Conservation (phyloP, 2,797 vertebrate genomes). For the Otolemur crassicaudatus region DNA sequence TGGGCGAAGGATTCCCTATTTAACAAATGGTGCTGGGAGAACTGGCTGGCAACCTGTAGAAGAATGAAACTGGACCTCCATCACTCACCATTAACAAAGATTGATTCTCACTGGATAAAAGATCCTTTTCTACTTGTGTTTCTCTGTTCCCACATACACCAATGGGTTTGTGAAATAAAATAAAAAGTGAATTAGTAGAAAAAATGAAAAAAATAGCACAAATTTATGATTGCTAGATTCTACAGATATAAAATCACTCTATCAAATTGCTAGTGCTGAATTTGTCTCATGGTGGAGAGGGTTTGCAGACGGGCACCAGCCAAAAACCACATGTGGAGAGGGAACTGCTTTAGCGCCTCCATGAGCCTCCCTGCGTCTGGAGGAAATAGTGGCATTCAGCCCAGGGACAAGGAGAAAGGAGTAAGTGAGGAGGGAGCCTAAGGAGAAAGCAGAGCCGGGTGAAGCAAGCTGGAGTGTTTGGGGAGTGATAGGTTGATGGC, state of each 20-base stretch:
- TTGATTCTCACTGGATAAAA: too few species aligned
- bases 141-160: neutral
- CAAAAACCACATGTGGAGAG: neutral
- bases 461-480: neutral
- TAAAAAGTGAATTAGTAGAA: neutral
- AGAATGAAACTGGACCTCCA: too few species aligned
- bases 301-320: neutral
- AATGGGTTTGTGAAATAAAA: neutral
- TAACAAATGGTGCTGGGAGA: too few species aligned
- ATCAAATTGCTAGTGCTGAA: neutral
- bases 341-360: neutral
- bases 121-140: neutral
- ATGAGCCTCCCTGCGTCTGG: neutral
- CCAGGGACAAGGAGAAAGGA: neutral
- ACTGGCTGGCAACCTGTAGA: too few species aligned
- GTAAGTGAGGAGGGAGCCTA: fast-evolving
- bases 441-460: neutral
- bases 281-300: neutral
- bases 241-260: neutral
- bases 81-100: too few species aligned
- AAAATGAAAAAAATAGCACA: neutral
- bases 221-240: neutral
- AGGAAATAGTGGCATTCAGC: neutral
- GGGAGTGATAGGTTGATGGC: fast-evolving
- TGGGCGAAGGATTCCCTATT: too few species aligned